phyloP scores from a whole-genome alignment of 1,140 invertebrate genomes.

The Zaprionus gabonicus region DNA sequence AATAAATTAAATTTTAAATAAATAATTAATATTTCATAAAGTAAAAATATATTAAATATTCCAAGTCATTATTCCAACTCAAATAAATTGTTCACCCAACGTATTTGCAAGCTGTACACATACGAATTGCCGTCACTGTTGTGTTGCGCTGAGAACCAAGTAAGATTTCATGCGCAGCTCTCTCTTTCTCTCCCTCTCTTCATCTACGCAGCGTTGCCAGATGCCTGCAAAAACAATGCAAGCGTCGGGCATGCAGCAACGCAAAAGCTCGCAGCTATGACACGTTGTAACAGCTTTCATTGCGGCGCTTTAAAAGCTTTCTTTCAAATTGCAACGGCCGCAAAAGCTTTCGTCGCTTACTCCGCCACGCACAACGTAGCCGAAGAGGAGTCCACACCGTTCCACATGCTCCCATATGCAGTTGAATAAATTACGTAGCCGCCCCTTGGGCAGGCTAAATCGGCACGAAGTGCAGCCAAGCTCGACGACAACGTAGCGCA shows the following conservation, averaged over 20 bases:
- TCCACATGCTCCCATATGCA: constrained; percentile 13
- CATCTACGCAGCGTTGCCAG: constrained; percentile 18
- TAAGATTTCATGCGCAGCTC: neutral
- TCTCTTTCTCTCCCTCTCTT: neutral
- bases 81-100: neutral
- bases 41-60: neutral
- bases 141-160: neutral
- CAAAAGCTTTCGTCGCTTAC: neutral
- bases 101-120: neutral
- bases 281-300: neutral
- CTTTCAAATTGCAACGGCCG: neutral
- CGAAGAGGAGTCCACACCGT: neutral
- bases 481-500: constrained; percentile 26
- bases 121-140: neutral
- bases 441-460: constrained; percentile 40
- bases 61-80: neutral
- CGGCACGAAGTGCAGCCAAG: constrained; percentile 31
- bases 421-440: constrained; percentile 48
- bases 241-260: neutral
- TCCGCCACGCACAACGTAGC: neutral
- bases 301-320: neutral
- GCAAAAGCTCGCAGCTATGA: constrained; percentile 21
- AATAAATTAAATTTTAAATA: too few species aligned
- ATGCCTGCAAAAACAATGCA: neutral
- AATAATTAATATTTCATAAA: too few species aligned